Evolutionary conservation across 2,113 vertebrate genomes (phyloP).

Genomic region (Colinus virginianus): DNA sequence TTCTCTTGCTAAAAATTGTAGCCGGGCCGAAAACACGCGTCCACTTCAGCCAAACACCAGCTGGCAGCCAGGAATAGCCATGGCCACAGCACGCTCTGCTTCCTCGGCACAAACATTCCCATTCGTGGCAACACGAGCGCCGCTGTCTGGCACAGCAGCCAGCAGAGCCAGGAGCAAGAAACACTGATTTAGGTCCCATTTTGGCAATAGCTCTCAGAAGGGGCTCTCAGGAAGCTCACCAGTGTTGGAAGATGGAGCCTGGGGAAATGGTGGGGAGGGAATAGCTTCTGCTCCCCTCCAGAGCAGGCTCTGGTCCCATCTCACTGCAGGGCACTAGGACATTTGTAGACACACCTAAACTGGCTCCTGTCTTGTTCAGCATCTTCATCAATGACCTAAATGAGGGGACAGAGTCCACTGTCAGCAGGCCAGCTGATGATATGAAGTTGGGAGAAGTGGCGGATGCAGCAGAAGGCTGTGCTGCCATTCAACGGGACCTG

Average conservation of each 20-base stretch:
- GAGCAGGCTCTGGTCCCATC: background rate
- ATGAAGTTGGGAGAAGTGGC: no score
- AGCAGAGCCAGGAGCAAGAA: background rate
- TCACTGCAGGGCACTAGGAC: background rate
- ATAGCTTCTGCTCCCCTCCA: background rate
- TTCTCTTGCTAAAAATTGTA: constrained; percentile 55
- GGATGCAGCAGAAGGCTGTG: no score
- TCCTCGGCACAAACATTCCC: background rate
- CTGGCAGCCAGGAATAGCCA: constrained; percentile 66
- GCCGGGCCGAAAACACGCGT: background rate
- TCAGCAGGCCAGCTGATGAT: no score
- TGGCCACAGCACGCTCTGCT: accelerated
- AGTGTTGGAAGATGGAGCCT: background rate
- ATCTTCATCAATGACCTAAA: no score
- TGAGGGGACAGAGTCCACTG: no score
- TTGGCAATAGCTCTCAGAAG: background rate
- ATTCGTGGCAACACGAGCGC: background rate
- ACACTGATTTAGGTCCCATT: accelerated
- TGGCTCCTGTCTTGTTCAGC: no score
- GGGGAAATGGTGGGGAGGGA: background rate
- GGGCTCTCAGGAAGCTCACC: background rate
- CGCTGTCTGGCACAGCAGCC: accelerated
- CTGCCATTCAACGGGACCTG: no score
- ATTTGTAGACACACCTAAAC: background rate
- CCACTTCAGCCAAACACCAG: background rate